Percentiles rank a stretch among this genome's conserved stretches.
These are phyloP conservation scores for Thereva unica DNA, from an alignment of 2,888 invertebrate genomes.

Conservation along the genomic window DNA sequence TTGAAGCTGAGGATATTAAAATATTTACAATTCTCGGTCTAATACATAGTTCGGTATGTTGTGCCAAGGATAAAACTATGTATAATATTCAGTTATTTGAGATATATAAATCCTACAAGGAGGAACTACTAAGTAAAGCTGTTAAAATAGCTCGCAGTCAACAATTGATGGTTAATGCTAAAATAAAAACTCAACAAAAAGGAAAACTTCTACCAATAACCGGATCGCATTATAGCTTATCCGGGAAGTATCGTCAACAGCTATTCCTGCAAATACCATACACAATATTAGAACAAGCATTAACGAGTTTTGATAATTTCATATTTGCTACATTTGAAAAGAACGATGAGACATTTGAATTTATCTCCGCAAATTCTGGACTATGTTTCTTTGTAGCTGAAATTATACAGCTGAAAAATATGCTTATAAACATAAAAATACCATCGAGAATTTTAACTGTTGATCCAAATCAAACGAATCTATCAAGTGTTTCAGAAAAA, in stretches of 20 bases:
- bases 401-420: conserved; percentile 54
- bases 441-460: conserved; percentile 55
- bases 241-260: conserved; percentile 56
- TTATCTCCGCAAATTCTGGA: conserved; percentile 59
- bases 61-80: conserved; percentile 64
- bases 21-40: conserved; percentile 63
- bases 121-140: conserved; percentile 64
- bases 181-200: conserved; percentile 52
- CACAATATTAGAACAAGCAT: conserved; percentile 47
- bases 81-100: conserved; percentile 70
- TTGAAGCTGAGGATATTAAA: conserved; percentile 60
- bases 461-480: conserved; percentile 50
- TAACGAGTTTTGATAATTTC: conserved; percentile 45
- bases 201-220: conserved; percentile 45
- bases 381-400: conserved; percentile 61
- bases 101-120: conserved; percentile 74
- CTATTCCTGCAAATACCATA: conserved; percentile 52
- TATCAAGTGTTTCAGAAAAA: conserved; percentile 49
- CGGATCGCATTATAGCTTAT: conserved; percentile 56
- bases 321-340: conserved; percentile 41
- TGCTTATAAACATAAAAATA: conserved; percentile 47
- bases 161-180: conserved; percentile 63
- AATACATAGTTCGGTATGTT: conserved; percentile 69
- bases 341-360: conserved; percentile 47
- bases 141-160: conserved; percentile 64